Evolutionary conservation across 1,140 invertebrate species (phyloP), one percentile per base, ranked within the genome.

Genomic region (Pollicipes pollicipes): DNA sequence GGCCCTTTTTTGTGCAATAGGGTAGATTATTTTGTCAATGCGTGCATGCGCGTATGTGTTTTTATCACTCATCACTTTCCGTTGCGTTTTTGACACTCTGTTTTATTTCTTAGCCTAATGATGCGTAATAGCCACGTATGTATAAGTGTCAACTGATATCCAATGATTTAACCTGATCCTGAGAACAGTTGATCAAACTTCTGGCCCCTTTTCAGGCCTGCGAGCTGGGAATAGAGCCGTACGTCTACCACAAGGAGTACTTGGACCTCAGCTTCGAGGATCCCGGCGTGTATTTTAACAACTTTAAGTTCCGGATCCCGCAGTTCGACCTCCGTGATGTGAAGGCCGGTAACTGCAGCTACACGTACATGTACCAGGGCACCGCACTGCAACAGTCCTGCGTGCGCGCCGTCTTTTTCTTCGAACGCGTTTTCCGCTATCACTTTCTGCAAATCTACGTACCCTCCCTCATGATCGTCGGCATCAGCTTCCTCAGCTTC

Each of bases 401-500:
- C 29, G n/a, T 70, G 37, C 30, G 58, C 21, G 69, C 66, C 31
- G 31, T 29, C 6, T 58, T 70, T 32, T 64, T 35, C 69, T 63
- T 70, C 24, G 21, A 45, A 26, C 69, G 69, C 21, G 30, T 29
- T 16, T 35, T 35, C 27, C 21, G 26, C 29, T 74, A 67, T 31
- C 66, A 74, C 69, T 29, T 74, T 24, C 45, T 73, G 28, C 67
- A 72, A 37, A 74, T 71, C n/a, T 74, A 74, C 66, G 45, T 74
- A 29, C 74, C 74, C 28, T 69, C 67, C 69, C 31, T 31, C 21
- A 64, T 74, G n/a, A 69, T 74, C 29, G 74, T 74, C 4, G 30
- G 69, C 63, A 72, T 74, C n/a, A 72, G 73, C 26, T 75, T 73
- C 73, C 37, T 75, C 6, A 73, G 71, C 27, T 68, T 75, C 30